Evolutionary conservation across 2,113 vertebrate genomes (phyloP).

Genomic region (Prionailurus viverrinus): DNA sequence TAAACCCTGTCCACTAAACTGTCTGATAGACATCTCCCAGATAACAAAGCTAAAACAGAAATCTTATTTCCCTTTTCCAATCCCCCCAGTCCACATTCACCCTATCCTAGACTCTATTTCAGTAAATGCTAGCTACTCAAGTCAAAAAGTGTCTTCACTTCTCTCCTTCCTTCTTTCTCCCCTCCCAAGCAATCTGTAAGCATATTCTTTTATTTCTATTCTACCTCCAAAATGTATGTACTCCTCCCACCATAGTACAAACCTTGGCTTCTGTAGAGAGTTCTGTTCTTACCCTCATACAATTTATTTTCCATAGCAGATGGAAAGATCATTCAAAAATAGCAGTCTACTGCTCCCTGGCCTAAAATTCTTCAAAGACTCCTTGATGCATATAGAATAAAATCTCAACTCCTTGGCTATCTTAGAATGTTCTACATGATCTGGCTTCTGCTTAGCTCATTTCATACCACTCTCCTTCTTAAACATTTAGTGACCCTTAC

Average conservation of each 20-base stretch:
- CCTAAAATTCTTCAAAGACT: neutral
- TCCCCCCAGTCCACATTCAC: neutral
- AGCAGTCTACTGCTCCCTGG: neutral
- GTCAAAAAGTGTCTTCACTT: neutral
- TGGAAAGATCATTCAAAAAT: conserved; percentile 23
- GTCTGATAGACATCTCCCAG: neutral
- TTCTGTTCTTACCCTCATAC: neutral
- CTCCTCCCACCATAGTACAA: neutral
- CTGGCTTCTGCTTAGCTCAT: neutral
- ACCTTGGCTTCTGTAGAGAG: neutral
- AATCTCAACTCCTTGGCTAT: neutral
- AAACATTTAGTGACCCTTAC: neutral
- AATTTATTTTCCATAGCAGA: neutral
- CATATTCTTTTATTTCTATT: neutral
- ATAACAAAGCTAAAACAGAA: neutral
- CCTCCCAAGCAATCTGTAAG: neutral
- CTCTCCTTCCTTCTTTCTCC: neutral
- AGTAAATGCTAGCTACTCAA: neutral
- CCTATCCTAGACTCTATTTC: neutral
- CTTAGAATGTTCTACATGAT: neutral
- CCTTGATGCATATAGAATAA: neutral
- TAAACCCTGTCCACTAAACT: neutral
- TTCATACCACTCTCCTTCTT: neutral
- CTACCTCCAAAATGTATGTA: neutral
- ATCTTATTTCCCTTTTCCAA: neutral